A percentile compares a stretch with the other conserved stretches of the same genome.
phyloP scores from a whole-genome alignment of 1,140 invertebrate genomes.

The Drosophila leontia region DNA sequence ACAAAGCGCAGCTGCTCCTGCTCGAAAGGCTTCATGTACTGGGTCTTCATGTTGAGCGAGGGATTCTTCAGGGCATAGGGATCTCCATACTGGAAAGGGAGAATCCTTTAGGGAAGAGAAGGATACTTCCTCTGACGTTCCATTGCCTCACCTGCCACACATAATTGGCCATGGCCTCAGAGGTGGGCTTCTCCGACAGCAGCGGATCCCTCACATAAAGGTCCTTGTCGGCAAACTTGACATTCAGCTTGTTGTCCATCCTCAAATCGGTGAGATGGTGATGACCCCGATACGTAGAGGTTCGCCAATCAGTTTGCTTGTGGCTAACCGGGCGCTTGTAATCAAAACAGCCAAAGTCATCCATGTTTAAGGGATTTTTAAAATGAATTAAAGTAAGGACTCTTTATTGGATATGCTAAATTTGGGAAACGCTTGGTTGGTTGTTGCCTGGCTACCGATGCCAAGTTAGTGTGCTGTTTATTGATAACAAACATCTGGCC shows the following conservation, averaged over 20 bases:
- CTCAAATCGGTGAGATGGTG: constrained; percentile 66
- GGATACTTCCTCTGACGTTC: too few species aligned
- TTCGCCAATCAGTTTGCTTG: constrained; percentile 64
- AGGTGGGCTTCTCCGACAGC: constrained; percentile 50
- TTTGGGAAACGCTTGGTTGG: constrained; percentile 9
- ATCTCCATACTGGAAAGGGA: constrained; percentile 53
- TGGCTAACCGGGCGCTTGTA: constrained; percentile 57
- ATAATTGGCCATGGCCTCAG: constrained; percentile 60
- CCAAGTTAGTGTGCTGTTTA: constrained; percentile 31
- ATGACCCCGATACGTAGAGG: constrained; percentile 69
- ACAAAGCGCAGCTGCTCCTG: constrained; percentile 64
- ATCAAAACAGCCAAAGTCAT: constrained; percentile 77
- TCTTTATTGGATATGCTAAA: constrained; percentile 18
- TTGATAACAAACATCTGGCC: constrained; percentile 26
- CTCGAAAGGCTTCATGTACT: constrained; percentile 74
- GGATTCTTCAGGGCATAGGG: constrained; percentile 66
- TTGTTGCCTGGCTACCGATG: constrained; percentile 46
- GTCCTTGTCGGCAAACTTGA: constrained; percentile 53
- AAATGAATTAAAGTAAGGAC: constrained; percentile 3
- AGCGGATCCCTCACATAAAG: constrained; percentile 64
- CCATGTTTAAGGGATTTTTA: constrained; percentile 43
- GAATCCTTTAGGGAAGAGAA: too few species aligned
- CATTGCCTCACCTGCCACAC: constrained; percentile 63
- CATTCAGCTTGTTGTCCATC: constrained; percentile 57
- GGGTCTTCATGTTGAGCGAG: constrained; percentile 62